Evolutionary conservation across 2,113 vertebrate genomes (phyloP), one percentile per base, ranked within the genome.

Genomic region (Poeciliopsis turrubarensis): DNA sequence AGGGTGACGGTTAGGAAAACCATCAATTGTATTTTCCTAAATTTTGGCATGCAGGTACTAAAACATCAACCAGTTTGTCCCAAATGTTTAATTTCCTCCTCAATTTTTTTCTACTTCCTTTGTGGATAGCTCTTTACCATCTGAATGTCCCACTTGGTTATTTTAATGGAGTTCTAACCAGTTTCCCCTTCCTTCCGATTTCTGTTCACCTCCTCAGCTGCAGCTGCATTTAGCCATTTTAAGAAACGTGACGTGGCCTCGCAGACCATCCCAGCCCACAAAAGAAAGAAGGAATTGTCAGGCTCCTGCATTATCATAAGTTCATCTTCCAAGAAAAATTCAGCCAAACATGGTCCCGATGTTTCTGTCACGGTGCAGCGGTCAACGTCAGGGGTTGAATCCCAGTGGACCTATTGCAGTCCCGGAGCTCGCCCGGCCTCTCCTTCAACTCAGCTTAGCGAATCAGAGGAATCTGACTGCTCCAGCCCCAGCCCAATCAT

Each of bases 401-500:
- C 94, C 72, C 96, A 97, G 64, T 95, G 94, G 91, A 97, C 93
- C 71, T 94, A 95, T 82, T 96, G 94, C 76, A 96, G 92, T 84
- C 92, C 94, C n/a, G 92, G 94, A 89, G 93, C 89, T 86, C 93
- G 84, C 78, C 81, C 87, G 0, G 81, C 85, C 9, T 68, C 93
- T 0, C 92, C 94, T 68, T 90, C 95, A 1, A 89, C 92, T 65
- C 95, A 95, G 68, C 92, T 95, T 64, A 96, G 95, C 41, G 96
- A 98, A 70, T 98, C 97, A 0, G 98, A 98, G 27, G 97, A 99
- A 27, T 99, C 98, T 0, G 96, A 99, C 75, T 95, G 97, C 71
- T 99, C 98, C 54, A 99, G 97, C 72, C 98, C 98, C 78, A 99
- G 98, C 80, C 98, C 98, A 11, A 94, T 99, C 70, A 99, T 99